Conservation (phyloP, 2,113 vertebrate species). For the Xenopus tropicalis region DNA sequence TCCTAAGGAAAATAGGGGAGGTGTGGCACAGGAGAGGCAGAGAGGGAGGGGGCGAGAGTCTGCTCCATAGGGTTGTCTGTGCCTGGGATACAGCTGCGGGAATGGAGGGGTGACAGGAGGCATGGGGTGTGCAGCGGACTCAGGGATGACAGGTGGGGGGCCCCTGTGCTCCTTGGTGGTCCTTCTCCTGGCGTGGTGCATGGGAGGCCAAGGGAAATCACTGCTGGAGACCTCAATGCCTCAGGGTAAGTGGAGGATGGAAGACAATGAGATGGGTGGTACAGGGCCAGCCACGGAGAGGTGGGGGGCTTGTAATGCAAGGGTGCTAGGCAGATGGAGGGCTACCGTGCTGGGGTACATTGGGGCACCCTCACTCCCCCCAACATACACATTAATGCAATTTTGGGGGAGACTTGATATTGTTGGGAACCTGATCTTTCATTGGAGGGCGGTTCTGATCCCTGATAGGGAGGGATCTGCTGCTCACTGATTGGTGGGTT, state of each 20-base stretch:
- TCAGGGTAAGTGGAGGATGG: slow-evolving; percentile 39
- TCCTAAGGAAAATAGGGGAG: slow-evolving; percentile 8
- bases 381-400: too few species aligned
- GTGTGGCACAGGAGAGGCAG: slow-evolving; percentile 29
- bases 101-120: slow-evolving; percentile 37
- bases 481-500: neutral
- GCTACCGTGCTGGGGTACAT: too few species aligned
- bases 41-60: slow-evolving; percentile 16
- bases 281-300: slow-evolving; percentile 3
- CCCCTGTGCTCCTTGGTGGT: slow-evolving; percentile 7
- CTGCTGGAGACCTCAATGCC: slow-evolving; percentile 31
- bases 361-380: too few species aligned
- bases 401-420: too few species aligned
- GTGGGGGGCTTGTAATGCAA: neutral
- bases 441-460: slow-evolving; percentile 9
- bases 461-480: slow-evolving; percentile 11
- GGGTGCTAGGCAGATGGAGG: too few species aligned
- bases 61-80: too few species aligned
- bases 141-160: slow-evolving; percentile 33
- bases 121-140: slow-evolving; percentile 27
- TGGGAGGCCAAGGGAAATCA: slow-evolving; percentile 23
- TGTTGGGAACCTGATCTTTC: neutral
- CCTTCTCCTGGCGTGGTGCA: slow-evolving; percentile 10
- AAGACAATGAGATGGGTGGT: slow-evolving; percentile 41
- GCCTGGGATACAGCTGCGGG: too few species aligned